Evolutionary conservation across 2,113 vertebrate species (phyloP), one percentile per base, ranked within the genome.

Genomic region (Eidolon helvum): DNA sequence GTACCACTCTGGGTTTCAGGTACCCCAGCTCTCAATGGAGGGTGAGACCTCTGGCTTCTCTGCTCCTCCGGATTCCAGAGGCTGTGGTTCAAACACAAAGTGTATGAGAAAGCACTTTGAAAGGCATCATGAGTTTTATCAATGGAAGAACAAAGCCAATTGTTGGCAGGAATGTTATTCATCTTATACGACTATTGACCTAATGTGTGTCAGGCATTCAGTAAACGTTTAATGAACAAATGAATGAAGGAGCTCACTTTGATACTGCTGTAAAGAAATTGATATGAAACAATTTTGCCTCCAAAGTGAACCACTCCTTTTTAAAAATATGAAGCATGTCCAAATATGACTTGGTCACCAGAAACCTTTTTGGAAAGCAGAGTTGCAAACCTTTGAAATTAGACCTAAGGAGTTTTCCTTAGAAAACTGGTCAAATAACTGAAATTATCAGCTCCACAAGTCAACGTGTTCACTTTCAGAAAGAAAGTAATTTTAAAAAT

Each of bases 321-420:
- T 65, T 84, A 33, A 45, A 72, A 61, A 55, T 71, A 1, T 24
- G 4, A 75, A 72, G 38, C 33, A 38, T 53, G 65, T 48, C 33
- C 38, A 88, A 65, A 90, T 75, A 18, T 71, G 21, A 59, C 66
- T 83, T 79, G n/a, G n/a, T 80, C 71, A 63, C 19, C 18, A 79
- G 61, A 87, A 69, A 69, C 10, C 8, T 77, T 68, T 40, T 43
- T 40, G 59, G 28, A 89, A 96, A 93, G 21, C 78, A 98, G 48
- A 88, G 10, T 9, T 8, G 26, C 68, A 77, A 78, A 53, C 33
- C 28, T 33, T 95, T 35, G 5, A 77, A 72, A 63, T 88, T 68
- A 85, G 35, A 59, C 22, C 9, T 71, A 87, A 57, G 5, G 16
- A 59, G 5, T 45, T 87, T 78, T 92, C 68, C 66, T 84, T 93